Evolutionary conservation across 2,888 invertebrate species (phyloP).

Genomic region (Achlya flavicornis): DNA sequence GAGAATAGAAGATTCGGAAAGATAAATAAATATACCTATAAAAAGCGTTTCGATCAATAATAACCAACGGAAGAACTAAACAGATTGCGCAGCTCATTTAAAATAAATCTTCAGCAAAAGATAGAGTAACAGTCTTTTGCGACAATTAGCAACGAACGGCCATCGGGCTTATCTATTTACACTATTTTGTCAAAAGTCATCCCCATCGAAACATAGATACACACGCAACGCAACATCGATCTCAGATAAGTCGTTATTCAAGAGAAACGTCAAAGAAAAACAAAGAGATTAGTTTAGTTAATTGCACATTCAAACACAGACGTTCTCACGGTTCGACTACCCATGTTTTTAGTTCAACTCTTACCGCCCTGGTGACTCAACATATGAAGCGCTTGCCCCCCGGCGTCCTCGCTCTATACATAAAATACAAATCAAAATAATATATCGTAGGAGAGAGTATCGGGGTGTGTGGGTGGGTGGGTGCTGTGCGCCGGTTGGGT

Average conservation of each 20-base stretch:
- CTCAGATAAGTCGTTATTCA: conserved; percentile 82
- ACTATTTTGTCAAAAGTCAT: conserved; percentile 78
- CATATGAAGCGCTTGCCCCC: conserved; percentile 94
- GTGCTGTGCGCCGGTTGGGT: conserved; percentile 64
- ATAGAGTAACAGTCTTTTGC: conserved; percentile 82
- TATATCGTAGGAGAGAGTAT: conserved; percentile 82
- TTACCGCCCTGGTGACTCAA: conserved; percentile 98
- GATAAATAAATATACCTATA: conserved; percentile 83
- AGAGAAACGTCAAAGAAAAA: conserved; percentile 84
- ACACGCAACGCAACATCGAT: conserved; percentile 84
- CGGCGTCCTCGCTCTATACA: conserved; percentile 96
- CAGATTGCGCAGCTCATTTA: conserved; percentile 83
- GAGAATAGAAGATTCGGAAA: conserved; percentile 79
- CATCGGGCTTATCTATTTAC: conserved; percentile 83
- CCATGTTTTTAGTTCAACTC: conserved; percentile 83
- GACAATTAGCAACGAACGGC: conserved; percentile 84
- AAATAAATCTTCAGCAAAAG: conserved; percentile 83
- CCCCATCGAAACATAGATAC: conserved; percentile 84
- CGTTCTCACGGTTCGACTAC: conserved; percentile 83
- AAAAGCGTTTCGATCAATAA: conserved; percentile 80
- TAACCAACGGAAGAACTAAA: conserved; percentile 82
- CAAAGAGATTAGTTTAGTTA: conserved; percentile 78
- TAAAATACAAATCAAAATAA: conserved; percentile 84
- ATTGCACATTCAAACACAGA: conserved; percentile 84
- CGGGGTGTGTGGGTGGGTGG: conserved; percentile 76